Conservation (phyloP, 2,113 vertebrate species). For the Natator depressus region DNA sequence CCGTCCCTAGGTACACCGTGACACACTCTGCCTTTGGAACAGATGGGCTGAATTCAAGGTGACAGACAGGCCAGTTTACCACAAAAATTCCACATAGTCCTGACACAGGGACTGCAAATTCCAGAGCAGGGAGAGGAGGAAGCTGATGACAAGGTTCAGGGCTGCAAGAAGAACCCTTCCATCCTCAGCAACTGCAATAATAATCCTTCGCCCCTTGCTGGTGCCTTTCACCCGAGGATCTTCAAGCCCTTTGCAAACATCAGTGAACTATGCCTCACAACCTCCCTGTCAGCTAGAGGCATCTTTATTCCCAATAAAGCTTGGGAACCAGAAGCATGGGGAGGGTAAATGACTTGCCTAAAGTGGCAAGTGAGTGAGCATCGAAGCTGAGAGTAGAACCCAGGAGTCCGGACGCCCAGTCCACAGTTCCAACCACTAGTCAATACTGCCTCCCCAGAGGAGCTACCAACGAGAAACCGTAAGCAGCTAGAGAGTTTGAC, state of each 20-base stretch:
- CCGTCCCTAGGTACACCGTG: not conserved
- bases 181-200: not conserved
- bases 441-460: not conserved
- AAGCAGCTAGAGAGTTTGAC: not conserved
- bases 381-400: not conserved
- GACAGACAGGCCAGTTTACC: not conserved
- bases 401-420: not conserved
- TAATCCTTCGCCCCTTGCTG: not conserved
- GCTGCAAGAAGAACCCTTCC: not conserved
- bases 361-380: not conserved
- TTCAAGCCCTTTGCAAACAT: not conserved
- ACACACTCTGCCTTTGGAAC: not conserved
- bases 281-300: not conserved
- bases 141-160: not conserved
- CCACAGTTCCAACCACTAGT: not conserved
- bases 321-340: not conserved
- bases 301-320: not conserved
- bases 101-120: fast-evolving
- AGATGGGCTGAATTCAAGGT: not conserved
- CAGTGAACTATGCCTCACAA: not conserved
- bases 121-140: not conserved
- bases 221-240: not conserved
- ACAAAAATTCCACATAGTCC: not conserved
- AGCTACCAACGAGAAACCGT: not conserved
- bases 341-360: not conserved